Evolutionary conservation across 2,888 invertebrate species (phyloP), one percentile per base, ranked within the genome.

Genomic region (Lepas anatifera): DNA sequence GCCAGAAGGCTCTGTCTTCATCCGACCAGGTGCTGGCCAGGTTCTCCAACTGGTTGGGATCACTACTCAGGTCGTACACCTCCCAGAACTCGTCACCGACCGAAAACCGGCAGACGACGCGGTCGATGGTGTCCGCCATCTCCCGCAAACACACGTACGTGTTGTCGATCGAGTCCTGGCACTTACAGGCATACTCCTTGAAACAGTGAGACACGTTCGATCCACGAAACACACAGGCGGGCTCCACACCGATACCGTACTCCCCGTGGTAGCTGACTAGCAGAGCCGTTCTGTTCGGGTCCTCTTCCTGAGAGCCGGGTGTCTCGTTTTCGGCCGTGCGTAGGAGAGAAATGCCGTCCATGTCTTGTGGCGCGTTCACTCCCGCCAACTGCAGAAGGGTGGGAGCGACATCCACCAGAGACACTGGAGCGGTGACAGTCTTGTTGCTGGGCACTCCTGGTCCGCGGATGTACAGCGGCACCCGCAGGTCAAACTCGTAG

Each of bases 401-500:
- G 0, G 93, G 89, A 3, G 89, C 89, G 52, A 95, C 77, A 78
- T 95, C 95, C n/a, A 94, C 86, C 75, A 89, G 86, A 11, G 88
- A 82, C 0, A 89, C 84, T 0, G 89, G 86, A 72, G 85, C 80
- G 1, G 81, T 75, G 0, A 79, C 77, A 68, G 84, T 84, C 39
- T 75, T 75, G 18, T 76, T 78, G 41, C 77, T 52, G 29, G 70
- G 70, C 13, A 92, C 80, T 2, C 83, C 83, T 0, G 95, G 94
- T 0, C 92, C 95, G 66, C 87, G 83, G 3, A 95, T 85, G 67
- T 93, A 77, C 7, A 95, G 81, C 0, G 95, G 95, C 0, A 95
- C 87, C 75, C 87, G 85, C 63, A 94, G 87, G 77, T 95, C 95
- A 0, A 91, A 88, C 78, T 95, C 93, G 66, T 95, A 95, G 0